Conservation (phyloP, 2,797 vertebrate genomes). For the Manis javanica region DNA sequence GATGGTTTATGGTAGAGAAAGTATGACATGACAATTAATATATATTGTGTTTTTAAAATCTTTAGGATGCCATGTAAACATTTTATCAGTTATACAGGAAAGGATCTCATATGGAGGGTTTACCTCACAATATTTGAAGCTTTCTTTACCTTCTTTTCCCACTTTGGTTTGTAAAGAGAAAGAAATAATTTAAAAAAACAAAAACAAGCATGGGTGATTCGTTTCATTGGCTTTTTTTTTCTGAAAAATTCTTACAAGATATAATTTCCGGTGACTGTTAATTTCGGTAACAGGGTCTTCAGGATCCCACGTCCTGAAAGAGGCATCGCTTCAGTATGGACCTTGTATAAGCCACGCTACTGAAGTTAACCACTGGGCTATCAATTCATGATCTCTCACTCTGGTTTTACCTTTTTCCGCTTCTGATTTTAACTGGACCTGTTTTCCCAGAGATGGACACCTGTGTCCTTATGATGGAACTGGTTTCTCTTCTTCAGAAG, state of each 20-base stretch:
- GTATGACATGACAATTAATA: constrained; percentile 30
- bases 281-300: constrained; percentile 76
- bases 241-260: constrained; percentile 48
- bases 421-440: background rate
- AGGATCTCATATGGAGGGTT: background rate
- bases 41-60: background rate
- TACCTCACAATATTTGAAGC: constrained; percentile 25
- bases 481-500: background rate
- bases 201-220: constrained; percentile 57
- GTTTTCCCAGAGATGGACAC: background rate
- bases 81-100: constrained; percentile 7
- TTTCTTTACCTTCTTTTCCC: constrained; percentile 32
- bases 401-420: constrained; percentile 39
- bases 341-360: background rate
- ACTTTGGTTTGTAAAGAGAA: constrained; percentile 67
- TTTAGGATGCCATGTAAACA: background rate
- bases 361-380: background rate
- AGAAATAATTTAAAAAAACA: constrained; percentile 69
- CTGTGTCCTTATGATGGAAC: background rate
- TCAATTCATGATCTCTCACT: background rate
- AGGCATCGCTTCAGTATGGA: background rate
- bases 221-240: constrained; percentile 50
- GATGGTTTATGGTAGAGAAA: background rate
- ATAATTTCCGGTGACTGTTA: constrained; percentile 65
- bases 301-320: constrained; percentile 75